phyloP scores from a whole-genome alignment of 2,797 vertebrate genomes.

The Pipistrellus pipistrellus region DNA sequence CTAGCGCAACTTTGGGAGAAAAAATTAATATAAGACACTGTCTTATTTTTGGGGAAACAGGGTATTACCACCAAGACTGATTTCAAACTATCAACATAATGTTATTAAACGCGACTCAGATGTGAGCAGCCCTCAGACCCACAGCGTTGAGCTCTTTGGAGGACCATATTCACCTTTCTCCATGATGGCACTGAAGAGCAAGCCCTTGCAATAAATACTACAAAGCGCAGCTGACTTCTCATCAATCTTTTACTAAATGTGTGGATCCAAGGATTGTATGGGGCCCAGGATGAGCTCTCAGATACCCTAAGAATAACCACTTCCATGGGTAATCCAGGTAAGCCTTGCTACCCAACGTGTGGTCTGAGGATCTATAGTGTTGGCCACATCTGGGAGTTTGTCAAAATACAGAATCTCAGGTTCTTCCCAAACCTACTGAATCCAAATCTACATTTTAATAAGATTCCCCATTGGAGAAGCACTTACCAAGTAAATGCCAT shows the following conservation, averaged over 20 bases:
- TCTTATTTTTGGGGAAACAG: no score
- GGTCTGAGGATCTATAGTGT: background rate
- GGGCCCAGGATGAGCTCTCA: background rate
- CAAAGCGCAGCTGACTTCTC: background rate
- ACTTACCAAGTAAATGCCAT: background rate
- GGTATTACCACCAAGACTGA: background rate
- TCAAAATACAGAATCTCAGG: background rate
- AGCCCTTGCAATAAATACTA: background rate
- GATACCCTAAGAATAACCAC: background rate
- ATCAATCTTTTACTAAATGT: background rate
- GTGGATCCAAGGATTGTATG: background rate
- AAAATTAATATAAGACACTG: no score
- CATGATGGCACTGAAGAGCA: background rate
- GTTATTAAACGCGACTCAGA: background rate
- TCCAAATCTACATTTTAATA: background rate
- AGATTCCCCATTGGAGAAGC: background rate
- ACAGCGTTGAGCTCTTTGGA: background rate
- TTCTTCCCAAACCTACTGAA: background rate
- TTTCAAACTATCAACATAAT: background rate
- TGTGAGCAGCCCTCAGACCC: background rate
- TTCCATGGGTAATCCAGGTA: background rate
- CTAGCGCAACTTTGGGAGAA: no score
- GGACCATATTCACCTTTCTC: background rate
- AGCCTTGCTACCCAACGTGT: background rate
- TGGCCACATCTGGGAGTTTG: background rate